Conservation (phyloP, 2,888 invertebrate genomes). For the Apamea monoglypha region DNA sequence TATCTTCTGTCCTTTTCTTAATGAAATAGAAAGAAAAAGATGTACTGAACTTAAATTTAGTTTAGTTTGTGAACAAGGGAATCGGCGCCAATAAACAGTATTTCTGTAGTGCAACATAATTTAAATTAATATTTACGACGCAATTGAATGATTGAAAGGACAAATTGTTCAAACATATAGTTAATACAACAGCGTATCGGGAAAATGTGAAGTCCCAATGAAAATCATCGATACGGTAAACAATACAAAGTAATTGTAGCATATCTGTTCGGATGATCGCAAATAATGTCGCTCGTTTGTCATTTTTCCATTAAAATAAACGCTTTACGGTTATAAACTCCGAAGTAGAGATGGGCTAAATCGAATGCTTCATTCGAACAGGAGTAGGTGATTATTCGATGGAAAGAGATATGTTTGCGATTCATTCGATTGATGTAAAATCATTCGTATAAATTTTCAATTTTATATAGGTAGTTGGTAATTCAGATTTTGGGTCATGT, state of each 20-base stretch:
- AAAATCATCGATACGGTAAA: conserved; percentile 48
- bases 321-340: conserved; percentile 70
- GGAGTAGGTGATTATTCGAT: conserved; percentile 2
- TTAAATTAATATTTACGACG: neutral
- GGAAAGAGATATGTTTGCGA: neutral
- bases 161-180: conserved; percentile 9
- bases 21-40: too few species aligned
- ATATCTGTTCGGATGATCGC: conserved; percentile 67
- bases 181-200: neutral
- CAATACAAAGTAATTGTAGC: conserved; percentile 56
- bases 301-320: conserved; percentile 76
- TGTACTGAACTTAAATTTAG: too few species aligned
- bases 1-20: too few species aligned
- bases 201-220: conserved; percentile 23
- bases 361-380: neutral
- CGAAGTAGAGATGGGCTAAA: conserved; percentile 49
- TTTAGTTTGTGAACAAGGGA: too few species aligned
- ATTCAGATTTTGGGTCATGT: too few species aligned
- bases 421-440: neutral
- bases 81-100: too few species aligned
- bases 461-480: too few species aligned
- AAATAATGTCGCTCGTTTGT: conserved; percentile 71
- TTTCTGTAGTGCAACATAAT: neutral
- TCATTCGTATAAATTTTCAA: neutral
- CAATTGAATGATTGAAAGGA: conserved; percentile 6